Base-by-base conservation (phyloP, 2,113 vertebrate species). In the Archilochus colubris region DNA sequence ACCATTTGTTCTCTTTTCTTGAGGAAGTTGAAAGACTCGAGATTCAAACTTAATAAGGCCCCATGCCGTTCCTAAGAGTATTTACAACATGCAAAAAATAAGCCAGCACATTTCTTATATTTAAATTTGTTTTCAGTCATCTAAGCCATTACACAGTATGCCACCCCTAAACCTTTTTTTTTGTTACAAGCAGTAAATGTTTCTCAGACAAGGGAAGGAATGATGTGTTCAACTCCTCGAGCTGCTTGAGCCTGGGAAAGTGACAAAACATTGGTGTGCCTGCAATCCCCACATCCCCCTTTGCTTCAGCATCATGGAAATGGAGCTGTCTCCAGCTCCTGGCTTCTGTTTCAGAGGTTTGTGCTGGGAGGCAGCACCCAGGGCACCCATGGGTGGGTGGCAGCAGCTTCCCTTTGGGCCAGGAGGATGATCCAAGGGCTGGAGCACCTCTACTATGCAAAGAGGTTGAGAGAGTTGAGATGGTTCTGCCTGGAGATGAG, bases 1-100 rank as follows among this genome's bases (percentile, higher is more conserved):
- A 97, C 98, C 97, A 98, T 98, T 98, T 98, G 98, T 98, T 98
- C 98, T 98, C 97, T 98, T 98, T 98, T 97, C 97, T 98, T 43
- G 7, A 96, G 94, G 95, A 98, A 97, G 96, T 97, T 97, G 97
- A 97, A 97, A 98, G 97, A 98, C 98, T 98, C 79, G 96, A 98
- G 97, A 96, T 98, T 97, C 94, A 96, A 97, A 97, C 96, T 98
- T 98, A 98, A 98, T 98, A 98, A 98, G 98, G 98, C 98, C 78
- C 93, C 97, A 96, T 97, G 94, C 97, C 92, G 98, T 97, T 98
- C 96, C 97, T 97, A 95, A 97, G 96, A 97, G 97, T 98, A 98
- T 98, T 97, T 98, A 97, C 98, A 96, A 96, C 82, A 55, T 38
- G 81, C 95, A 97, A 98, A 97, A 96, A 97, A 97, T 96, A 98